Base-by-base conservation (phyloP, 2,888 invertebrate genomes). In the Cenopis cana region DNA sequence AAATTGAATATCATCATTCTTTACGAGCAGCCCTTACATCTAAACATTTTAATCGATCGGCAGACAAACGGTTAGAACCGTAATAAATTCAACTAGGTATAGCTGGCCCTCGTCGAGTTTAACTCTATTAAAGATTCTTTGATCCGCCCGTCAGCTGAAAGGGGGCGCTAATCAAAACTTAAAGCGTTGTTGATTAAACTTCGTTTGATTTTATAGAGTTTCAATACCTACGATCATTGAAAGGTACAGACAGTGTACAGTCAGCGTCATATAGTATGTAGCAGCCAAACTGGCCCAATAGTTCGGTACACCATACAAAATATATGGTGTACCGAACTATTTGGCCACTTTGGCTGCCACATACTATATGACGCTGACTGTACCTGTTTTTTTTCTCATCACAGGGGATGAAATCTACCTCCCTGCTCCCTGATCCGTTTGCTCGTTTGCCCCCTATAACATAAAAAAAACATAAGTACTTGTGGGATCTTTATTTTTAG, bases 41-140 rank as follows among this genome's bases (percentile, higher is more conserved):
- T 6, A 54, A 29, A 11, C 20, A 46, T 20, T 41, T 60, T 41
- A 29, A 46, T 46, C n/a, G n/a, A 54, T 54, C 29, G 33, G 41
- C 46, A 41, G 46, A 29, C 56, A 56, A 54, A 29, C 60, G 33
- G 33, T 59, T 14, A 49, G 57, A 20, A 29, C 57, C 18, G 36
- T 59, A 67, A 67, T 64, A 52, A 69, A 69, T 59, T 69, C 46
- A 69, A 50, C 50, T 62, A 57, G n/a, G n/a, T n/a, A n/a, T n/a
- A n/a, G 38, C 29, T 46, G 18, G 18, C n/a, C 38, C 29, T 33
- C 50, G 49, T 36, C 12, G 36, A 18, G 36, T 36, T 57, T 50
- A 57, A 69, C 68, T 20, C 8, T 38, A 50, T 57, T 64, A 64
- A 64, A 33, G 41, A 65, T 69, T 59, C 59, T 65, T 69, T 65